Evolutionary conservation across 2,797 vertebrate species (phyloP).

Genomic region (Erethizon dorsatum): DNA sequence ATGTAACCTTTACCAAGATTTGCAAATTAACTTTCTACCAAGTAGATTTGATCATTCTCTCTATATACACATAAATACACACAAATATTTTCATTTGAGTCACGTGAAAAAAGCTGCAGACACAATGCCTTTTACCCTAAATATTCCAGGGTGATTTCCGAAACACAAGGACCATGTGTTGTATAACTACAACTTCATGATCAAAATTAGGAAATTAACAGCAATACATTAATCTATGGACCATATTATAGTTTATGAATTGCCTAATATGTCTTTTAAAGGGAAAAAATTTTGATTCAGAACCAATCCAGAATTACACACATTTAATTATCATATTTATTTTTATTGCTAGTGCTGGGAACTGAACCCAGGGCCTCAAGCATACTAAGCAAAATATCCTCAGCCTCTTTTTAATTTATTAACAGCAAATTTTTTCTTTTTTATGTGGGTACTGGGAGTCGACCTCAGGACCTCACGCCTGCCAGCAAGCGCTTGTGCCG

Average conservation of each 20-base stretch:
- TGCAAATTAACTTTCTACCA: constrained; percentile 18
- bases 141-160: constrained; percentile 32
- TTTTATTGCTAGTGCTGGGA: neutral
- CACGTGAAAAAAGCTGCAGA: neutral
- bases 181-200: neutral
- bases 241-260: neutral
- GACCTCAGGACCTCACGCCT: too few species aligned
- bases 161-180: neutral
- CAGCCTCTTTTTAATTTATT: neutral
- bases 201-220: constrained; percentile 52
- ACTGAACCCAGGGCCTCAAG: neutral
- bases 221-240: neutral
- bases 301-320: neutral
- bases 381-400: neutral
- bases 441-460: too few species aligned
- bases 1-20: neutral
- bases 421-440: neutral
- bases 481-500: too few species aligned
- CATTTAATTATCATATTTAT: neutral
- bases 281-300: neutral
- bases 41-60: neutral
- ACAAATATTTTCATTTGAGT: constrained; percentile 6
- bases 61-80: neutral
- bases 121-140: neutral
- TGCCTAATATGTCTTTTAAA: neutral